Conservation (phyloP, 2,113 vertebrate genomes). For the Nerophis lumbriciformis region DNA sequence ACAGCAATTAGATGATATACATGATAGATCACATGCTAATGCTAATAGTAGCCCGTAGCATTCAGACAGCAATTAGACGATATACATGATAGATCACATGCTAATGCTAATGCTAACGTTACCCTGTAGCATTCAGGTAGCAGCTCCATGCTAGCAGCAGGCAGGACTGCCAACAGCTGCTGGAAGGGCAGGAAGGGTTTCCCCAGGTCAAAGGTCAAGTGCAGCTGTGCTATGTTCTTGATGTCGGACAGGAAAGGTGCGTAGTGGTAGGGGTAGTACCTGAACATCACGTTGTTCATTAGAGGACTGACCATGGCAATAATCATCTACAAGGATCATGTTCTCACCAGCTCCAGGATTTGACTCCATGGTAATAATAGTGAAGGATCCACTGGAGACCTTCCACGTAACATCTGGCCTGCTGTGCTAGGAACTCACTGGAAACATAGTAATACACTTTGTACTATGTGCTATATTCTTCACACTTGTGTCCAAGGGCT, state of each 20-base stretch:
- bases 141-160: slow-evolving; percentile 90
- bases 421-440: slow-evolving; percentile 90
- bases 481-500: too few species aligned
- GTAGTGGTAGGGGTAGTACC: slow-evolving; percentile 96
- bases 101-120: slow-evolving; percentile 3
- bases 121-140: slow-evolving; percentile 90
- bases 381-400: slow-evolving; percentile 99
- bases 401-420: slow-evolving; percentile 91
- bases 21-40: too few species aligned
- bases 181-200: slow-evolving; percentile 96
- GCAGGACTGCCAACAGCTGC: slow-evolving; percentile 91
- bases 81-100: too few species aligned
- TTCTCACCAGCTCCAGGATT: slow-evolving; percentile 97
- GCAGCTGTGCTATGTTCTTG: slow-evolving; percentile 76
- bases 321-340: not conserved
- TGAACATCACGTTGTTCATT: slow-evolving; percentile 41
- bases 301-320: not conserved
- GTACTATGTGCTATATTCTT: too few species aligned
- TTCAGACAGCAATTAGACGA: too few species aligned
- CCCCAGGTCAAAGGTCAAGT: slow-evolving; percentile 84
- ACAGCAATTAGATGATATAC: too few species aligned
- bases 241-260: slow-evolving; percentile 96
- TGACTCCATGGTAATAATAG: slow-evolving; percentile 98
- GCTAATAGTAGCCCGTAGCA: too few species aligned
- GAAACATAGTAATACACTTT: slow-evolving; percentile 8